A percentile compares a stretch with the other conserved stretches of the same genome.
These are phyloP conservation scores for Aurelia sp. DNA, from an alignment of 30 jellyfish, hydroid and myxozoan species.

Conservation along the genomic window DNA sequence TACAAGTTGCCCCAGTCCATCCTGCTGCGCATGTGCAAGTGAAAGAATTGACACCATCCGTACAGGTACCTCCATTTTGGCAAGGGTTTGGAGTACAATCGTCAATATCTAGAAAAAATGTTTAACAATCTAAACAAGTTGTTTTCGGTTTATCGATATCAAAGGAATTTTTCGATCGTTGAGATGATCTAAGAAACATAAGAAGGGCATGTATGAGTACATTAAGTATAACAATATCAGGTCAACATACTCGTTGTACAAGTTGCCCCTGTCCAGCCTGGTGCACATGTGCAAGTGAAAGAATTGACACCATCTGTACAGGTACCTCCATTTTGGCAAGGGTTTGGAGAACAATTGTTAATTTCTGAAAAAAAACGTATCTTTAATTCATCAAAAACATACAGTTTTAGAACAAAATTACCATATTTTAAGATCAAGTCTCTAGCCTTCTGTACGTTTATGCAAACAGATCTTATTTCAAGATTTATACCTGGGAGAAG, in stretches of 20 bases:
- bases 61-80: slow-evolving; percentile 25
- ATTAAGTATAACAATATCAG: background rate
- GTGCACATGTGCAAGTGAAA: slow-evolving; percentile 3
- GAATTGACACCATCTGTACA: background rate
- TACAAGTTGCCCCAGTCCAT: slow-evolving; percentile 2
- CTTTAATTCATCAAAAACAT: background rate
- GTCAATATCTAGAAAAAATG: background rate
- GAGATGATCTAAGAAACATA: no score
- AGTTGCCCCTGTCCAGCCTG: slow-evolving; percentile 4
- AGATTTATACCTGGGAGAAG: no score
- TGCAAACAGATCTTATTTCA: no score
- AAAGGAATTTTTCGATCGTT: no score
- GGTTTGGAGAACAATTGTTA: background rate
- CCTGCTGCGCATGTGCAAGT: slow-evolving; percentile 10
- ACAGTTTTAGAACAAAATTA: background rate
- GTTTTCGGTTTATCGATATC: no score
- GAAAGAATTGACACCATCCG: background rate
- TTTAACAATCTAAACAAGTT: no score
- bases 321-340: slow-evolving; percentile 29
- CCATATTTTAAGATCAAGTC: no score
- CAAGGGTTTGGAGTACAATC: slow-evolving; percentile 27
- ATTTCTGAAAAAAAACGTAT: background rate
- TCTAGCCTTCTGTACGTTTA: no score
- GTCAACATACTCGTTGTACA: background rate
- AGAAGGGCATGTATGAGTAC: no score